Percentiles rank a stretch among this genome's conserved stretches.
These are phyloP conservation scores for Thamnaconus septentrionalis DNA, from an alignment of 2,113 vertebrate genomes.

Conservation along the genomic window DNA sequence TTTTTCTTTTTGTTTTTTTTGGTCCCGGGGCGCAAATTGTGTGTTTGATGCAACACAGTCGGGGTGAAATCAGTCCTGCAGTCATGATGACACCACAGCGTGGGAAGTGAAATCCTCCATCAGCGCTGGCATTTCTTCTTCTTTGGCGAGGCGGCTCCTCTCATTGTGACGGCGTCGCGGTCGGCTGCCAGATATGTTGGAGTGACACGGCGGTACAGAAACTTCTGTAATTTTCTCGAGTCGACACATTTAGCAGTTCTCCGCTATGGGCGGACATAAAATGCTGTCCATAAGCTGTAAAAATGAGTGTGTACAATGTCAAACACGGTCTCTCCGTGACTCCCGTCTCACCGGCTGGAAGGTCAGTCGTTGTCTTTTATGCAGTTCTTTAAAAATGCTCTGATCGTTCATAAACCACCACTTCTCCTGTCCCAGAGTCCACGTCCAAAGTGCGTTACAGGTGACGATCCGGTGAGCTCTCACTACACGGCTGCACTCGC, in stretches of 20 bases:
- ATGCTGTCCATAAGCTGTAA: conserved; percentile 39
- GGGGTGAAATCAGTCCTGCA: conserved; percentile 24
- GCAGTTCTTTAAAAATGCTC: conserved; percentile 19
- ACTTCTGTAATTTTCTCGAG: conserved; percentile 43
- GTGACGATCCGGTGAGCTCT: conserved; percentile 43
- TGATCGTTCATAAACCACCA: conserved; percentile 23
- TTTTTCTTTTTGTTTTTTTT: conserved; percentile 6
- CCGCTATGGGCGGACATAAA: conserved; percentile 20
- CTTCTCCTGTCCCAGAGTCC: conserved; percentile 28
- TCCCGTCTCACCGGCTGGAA: conserved; percentile 10
- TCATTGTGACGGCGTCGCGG: conserved; percentile 14
- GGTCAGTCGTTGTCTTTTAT: conserved; percentile 7
- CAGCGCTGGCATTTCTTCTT: conserved; percentile 24
- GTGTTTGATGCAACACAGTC: conserved; percentile 33
- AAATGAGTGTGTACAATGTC: conserved; percentile 17
- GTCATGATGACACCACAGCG: conserved; percentile 41
- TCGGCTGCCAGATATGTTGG: conserved; percentile 13
- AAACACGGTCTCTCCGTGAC: too few relatives aligned
- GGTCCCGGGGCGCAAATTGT: neutral
- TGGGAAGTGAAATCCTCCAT: conserved; percentile 24
- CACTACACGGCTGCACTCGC: conserved; percentile 28
- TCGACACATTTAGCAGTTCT: conserved; percentile 39
- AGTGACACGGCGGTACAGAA: conserved; percentile 37
- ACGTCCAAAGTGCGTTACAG: conserved; percentile 46
- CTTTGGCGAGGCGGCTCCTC: conserved; percentile 42